These are phyloP conservation scores for Spongilla lacustris DNA, from an alignment of 37 sponge, comb jelly and placozoan species.

Conservation along the genomic window DNA sequence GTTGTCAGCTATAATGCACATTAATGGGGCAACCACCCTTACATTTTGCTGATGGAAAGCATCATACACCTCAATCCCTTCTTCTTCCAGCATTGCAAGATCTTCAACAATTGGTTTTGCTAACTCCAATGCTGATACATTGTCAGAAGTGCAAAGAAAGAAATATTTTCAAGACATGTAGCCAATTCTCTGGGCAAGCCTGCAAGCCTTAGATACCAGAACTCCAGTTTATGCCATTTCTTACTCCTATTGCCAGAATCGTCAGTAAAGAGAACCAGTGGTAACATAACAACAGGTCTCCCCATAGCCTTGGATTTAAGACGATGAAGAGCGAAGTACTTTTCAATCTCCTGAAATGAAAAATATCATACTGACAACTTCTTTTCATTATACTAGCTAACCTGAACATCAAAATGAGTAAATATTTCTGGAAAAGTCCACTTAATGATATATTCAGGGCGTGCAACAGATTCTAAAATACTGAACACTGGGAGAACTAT, in stretches of 20 bases:
- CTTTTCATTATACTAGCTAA: no score
- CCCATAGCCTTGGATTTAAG: background rate
- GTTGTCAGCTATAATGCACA: conserved; percentile 31
- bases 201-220: conserved; percentile 46
- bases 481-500: no score
- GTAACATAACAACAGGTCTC: conserved; percentile 15
- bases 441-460: no score
- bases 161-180: conserved; percentile 31
- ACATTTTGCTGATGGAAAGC: conserved; percentile 12
- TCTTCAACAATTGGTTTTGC: conserved; percentile 18
- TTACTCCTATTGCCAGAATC: conserved; percentile 62
- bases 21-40: conserved; percentile 28
- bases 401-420: no score
- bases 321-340: no score
- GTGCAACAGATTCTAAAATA: no score
- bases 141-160: conserved; percentile 47
- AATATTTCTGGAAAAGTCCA: no score
- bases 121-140: conserved; percentile 20
- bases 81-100: background rate
- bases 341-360: no score
- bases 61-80: conserved; percentile 26
- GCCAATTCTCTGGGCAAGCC: conserved; percentile 25
- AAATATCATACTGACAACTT: no score
- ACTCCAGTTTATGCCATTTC: conserved; percentile 61
- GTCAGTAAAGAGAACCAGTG: conserved; percentile 48